Base-by-base conservation (phyloP, 1,140 invertebrate genomes). In the Dermatophagoides farinae region DNA sequence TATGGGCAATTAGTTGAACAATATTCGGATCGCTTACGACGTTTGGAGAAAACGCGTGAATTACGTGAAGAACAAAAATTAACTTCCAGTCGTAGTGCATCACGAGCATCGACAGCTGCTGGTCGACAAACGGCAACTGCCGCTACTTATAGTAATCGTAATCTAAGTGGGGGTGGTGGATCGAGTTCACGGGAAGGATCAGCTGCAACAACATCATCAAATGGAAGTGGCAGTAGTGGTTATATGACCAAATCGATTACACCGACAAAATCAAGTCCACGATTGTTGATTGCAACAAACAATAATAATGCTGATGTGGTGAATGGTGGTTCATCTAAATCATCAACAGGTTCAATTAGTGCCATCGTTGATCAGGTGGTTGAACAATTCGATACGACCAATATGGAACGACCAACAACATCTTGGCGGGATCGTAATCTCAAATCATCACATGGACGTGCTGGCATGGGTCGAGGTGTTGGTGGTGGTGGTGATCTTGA, bases 1-100 rank as follows among this genome's bases (percentile, higher is more conserved):
- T 82, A 6, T 77, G 80, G 63, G 5, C 53, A 55, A 55, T 23
- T 55, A 12, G 23, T 14, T n/a, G 23, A 55, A 44, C 78, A 84
- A 20, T 95, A 89, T 70, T 76, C 80, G 9, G 70, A 78, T 41
- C 85, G 88, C 69, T 75, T 93, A 65, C 84, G 85, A 67, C 82
- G 85, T 68, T 78, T 83, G 25, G 88, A 93, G 69, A 83, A 85
- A 72, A 70, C 79, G n/a, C 80, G 82, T 67, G 80, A 88, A 73
- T 67, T 78, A n/a, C 69, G 70, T 65, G 71, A 77, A 64, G 49
- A 52, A 16, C 18, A 37, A 39, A 14, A 25, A 25, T n/a, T 57
- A 18, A 14, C 25, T 6, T 22, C 12, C 16, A 41, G 5, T 11
- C 23, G 52, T 20, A 43, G 23, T 43, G 23, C 40, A 9, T 43